phyloP scores from a whole-genome alignment of 2,797 vertebrate genomes.

The Champsocephalus esox region DNA sequence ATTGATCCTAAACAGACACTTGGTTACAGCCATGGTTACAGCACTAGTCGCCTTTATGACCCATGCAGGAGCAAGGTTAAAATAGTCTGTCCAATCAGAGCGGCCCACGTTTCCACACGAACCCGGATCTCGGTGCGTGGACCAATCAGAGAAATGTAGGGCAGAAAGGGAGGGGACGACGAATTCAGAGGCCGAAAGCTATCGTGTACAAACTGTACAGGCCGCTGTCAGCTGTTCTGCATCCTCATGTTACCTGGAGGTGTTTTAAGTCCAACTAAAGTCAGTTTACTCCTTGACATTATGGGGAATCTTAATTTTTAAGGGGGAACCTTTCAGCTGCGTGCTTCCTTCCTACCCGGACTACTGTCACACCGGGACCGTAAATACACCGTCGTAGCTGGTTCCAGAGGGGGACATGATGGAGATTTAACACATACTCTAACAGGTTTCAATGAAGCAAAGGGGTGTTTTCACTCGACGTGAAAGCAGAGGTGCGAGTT shows the following conservation, averaged over 20 bases:
- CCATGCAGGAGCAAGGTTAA: slow-evolving; percentile 58
- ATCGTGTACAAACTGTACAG: slow-evolving; percentile 24
- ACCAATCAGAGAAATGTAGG: slow-evolving; percentile 65
- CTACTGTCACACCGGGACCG: slow-evolving; percentile 67
- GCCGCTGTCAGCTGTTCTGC: slow-evolving; percentile 22
- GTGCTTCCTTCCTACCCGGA: slow-evolving; percentile 74
- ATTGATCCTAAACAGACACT: neutral
- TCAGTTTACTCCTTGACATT: fast-evolving
- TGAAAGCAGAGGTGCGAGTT: slow-evolving; percentile 33
- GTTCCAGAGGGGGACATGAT: slow-evolving; percentile 1
- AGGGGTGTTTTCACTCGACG: neutral
- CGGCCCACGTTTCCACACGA: slow-evolving; percentile 77
- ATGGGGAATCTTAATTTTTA: neutral
- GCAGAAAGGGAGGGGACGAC: slow-evolving; percentile 32
- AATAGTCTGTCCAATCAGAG: slow-evolving; percentile 79
- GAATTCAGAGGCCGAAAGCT: slow-evolving; percentile 12
- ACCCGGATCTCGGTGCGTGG: slow-evolving; percentile 63
- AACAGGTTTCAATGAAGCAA: slow-evolving; percentile 55
- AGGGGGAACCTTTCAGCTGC: slow-evolving; percentile 65
- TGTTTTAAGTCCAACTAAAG: neutral
- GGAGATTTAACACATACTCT: neutral
- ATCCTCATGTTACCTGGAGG: neutral
- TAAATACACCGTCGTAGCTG: slow-evolving; percentile 66
- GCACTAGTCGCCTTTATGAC: neutral
- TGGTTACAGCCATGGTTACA: neutral